Conservation (phyloP, 2,888 invertebrate species). For the Cryptosula pallasiana region DNA sequence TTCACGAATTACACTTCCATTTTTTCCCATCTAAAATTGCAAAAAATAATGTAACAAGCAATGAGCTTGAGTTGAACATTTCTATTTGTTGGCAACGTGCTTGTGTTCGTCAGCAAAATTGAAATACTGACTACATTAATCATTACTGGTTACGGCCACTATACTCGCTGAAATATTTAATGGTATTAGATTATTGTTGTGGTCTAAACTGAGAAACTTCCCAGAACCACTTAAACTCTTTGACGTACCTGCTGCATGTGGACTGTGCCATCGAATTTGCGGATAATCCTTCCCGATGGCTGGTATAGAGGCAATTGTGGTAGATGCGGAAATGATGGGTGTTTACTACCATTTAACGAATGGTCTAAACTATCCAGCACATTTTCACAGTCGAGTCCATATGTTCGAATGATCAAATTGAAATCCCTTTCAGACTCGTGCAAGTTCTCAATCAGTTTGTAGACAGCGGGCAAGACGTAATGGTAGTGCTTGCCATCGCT, state of each 20-base stretch:
- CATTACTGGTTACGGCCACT: too few relatives aligned
- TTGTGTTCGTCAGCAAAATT: too few relatives aligned
- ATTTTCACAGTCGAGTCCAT: slow-evolving; percentile 47
- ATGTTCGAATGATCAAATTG: slow-evolving; percentile 46
- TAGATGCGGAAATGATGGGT: slow-evolving; percentile 39
- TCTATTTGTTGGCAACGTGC: too few relatives aligned
- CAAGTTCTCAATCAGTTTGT: slow-evolving; percentile 41
- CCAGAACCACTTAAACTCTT: too few relatives aligned
- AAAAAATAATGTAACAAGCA: too few relatives aligned
- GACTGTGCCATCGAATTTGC: slow-evolving; percentile 10
- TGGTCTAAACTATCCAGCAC: slow-evolving; percentile 38
- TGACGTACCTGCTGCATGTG: slow-evolving; percentile 18
- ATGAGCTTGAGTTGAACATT: too few relatives aligned
- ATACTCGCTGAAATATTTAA: too few relatives aligned
- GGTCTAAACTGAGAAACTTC: too few relatives aligned
- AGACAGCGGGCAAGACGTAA: slow-evolving; percentile 48
- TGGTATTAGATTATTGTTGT: too few relatives aligned
- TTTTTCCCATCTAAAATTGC: not conserved
- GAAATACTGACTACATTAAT: too few relatives aligned
- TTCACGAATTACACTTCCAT: not conserved
- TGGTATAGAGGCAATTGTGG: slow-evolving; percentile 35
- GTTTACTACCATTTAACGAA: slow-evolving; percentile 37
- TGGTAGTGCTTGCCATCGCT: slow-evolving; percentile 36
- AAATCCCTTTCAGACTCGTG: slow-evolving; percentile 39
- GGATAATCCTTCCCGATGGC: slow-evolving; percentile 34